A percentile compares a stretch with the other conserved stretches of the same genome.
These are phyloP conservation scores for Psephotus haematonotus DNA, from an alignment of 2,113 vertebrate species.

Conservation along the genomic window DNA sequence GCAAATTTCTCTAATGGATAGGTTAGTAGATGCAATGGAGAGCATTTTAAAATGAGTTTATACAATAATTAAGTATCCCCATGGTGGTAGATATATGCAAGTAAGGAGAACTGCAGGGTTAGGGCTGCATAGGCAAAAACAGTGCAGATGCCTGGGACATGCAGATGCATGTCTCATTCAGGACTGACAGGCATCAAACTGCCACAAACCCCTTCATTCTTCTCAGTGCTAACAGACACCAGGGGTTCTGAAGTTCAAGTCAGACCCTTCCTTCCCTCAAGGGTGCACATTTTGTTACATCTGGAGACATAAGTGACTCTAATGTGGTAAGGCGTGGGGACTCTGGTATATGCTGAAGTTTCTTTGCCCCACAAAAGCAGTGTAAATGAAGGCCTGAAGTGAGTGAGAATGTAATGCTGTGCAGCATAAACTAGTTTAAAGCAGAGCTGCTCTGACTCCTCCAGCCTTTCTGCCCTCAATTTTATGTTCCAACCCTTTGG, in stretches of 20 bases:
- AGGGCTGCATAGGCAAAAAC: background rate
- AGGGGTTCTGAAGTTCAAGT: rapidly evolving
- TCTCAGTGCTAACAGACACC: background rate
- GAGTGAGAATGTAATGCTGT: background rate
- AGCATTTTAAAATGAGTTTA: background rate
- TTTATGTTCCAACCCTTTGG: background rate
- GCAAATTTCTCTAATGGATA: background rate
- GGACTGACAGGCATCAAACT: background rate
- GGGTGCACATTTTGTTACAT: background rate
- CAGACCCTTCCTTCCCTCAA: background rate
- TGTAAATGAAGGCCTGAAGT: background rate
- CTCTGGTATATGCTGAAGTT: background rate
- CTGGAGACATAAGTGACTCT: background rate
- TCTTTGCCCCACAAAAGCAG: rapidly evolving
- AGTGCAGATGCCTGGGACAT: background rate
- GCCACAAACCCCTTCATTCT: background rate
- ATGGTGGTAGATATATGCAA: background rate
- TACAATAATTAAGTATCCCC: background rate
- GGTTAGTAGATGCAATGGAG: background rate
- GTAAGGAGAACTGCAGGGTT: background rate
- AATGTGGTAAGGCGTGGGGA: background rate
- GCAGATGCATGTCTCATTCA: background rate
- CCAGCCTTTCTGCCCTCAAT: background rate
- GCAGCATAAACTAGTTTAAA: background rate
- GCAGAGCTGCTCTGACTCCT: background rate